Conservation (phyloP, 2,888 invertebrate species). For the Galerucella pusilla region DNA sequence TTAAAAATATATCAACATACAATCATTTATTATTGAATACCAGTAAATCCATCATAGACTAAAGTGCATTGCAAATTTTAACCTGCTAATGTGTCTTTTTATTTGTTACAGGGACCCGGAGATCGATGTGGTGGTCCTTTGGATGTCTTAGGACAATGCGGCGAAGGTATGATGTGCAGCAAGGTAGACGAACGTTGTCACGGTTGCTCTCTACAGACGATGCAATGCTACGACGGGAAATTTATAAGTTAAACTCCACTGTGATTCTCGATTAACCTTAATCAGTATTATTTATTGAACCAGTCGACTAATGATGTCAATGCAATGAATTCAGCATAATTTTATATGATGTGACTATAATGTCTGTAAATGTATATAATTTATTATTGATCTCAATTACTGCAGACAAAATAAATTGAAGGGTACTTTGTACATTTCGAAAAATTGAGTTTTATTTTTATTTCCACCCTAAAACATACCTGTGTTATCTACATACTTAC, state of each 20-base stretch:
- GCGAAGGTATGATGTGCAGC: slow-evolving; percentile 61
- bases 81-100: neutral
- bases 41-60: no score
- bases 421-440: slow-evolving; percentile 45
- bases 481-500: no score
- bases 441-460: slow-evolving; percentile 18
- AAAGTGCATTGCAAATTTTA: neutral
- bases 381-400: slow-evolving; percentile 39
- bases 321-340: slow-evolving; percentile 32
- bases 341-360: slow-evolving; percentile 36
- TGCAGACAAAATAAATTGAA: slow-evolving; percentile 39
- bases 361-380: slow-evolving; percentile 40
- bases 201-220: slow-evolving; percentile 59
- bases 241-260: slow-evolving; percentile 28
- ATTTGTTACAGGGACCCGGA: slow-evolving; percentile 58
- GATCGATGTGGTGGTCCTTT: slow-evolving; percentile 60
- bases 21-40: no score
- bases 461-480: neutral
- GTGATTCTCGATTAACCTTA: slow-evolving; percentile 46
- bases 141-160: slow-evolving; percentile 58
- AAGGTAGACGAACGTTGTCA: slow-evolving; percentile 60
- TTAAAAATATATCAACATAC: neutral
- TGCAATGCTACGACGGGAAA: slow-evolving; percentile 52
- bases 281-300: slow-evolving; percentile 50
- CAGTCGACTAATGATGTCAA: slow-evolving; percentile 1